Conservation (phyloP, 2,113 vertebrate species). For the Caranx melampygus region DNA sequence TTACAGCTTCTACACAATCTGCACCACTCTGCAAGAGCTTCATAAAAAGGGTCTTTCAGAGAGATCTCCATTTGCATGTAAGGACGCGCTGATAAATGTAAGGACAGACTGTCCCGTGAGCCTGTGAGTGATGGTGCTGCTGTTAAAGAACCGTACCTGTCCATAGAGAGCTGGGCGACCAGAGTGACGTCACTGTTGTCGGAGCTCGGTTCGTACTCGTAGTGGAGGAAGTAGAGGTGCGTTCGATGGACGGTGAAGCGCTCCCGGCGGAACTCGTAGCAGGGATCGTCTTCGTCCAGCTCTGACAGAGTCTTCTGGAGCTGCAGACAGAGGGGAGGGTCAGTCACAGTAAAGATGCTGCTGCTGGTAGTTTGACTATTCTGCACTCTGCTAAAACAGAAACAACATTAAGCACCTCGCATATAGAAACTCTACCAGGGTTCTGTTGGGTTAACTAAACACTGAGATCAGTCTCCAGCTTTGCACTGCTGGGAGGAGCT, state of each 20-base stretch:
- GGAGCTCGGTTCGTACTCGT: constrained; percentile 88
- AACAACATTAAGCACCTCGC: background rate
- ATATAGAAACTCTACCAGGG: background rate
- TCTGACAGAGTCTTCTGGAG: constrained; percentile 97
- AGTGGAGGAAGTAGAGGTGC: constrained; percentile 97
- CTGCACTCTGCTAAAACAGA: background rate
- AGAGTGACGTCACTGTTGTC: constrained; percentile 94
- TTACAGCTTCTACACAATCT: background rate
- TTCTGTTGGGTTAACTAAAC: background rate
- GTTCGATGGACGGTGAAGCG: constrained; percentile 97
- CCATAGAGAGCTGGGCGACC: constrained; percentile 99
- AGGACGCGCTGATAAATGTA: background rate
- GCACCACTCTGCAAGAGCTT: background rate
- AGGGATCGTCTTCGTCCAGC: constrained; percentile 96
- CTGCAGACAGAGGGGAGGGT: constrained; percentile 75
- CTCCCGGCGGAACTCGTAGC: constrained; percentile 97
- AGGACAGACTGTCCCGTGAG: background rate
- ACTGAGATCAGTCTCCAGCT: background rate
- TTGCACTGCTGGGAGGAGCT: background rate
- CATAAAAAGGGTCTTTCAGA: no score
- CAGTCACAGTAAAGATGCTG: background rate
- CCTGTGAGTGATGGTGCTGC: background rate
- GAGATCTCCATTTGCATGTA: background rate
- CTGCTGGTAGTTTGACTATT: background rate
- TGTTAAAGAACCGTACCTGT: constrained; percentile 85